Evolutionary conservation across 2,888 invertebrate species (phyloP), one percentile per base, ranked within the genome.

Genomic region (Lobophora halterata): DNA sequence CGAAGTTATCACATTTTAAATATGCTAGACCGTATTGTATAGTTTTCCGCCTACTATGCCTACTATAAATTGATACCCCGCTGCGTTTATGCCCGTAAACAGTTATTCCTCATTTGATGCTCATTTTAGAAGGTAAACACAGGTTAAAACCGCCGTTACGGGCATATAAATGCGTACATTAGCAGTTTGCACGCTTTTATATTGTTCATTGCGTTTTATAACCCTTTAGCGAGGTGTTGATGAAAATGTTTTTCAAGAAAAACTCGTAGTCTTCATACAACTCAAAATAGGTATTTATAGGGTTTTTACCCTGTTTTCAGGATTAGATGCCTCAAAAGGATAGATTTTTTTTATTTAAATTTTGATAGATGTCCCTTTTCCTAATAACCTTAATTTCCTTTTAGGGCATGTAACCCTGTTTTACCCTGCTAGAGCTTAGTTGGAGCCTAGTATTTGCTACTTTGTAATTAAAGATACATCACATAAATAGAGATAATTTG

Each of bases 101-200:
- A 74, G 65, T 79, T 70, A 71, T 66, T 74, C 79, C 75, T 78
- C 69, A 64, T 80, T 79, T 75, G 74, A 69, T 49, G 68, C 68
- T 77, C 76, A 73, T 79, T 79, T n/a, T 76, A 61, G 69, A 68
- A 75, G 69, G 76, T 72, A 78, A 79, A 74, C 65, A 75, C 50
- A 60, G 64, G 46, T 53, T 65, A 69, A 65, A 71, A 76, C 65
- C 66, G 68, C 68, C 71, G 71, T 74, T 72, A 76, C 65, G 67
- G 60, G 52, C 59, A 55, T 62, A 61, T 67, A 61, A 72, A 70
- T 66, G 71, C 61, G 60, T 50, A 58, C 66, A 62, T 72, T 73
- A 75, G 52, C 65, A 55, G 64, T 72, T 69, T 65, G 69, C 59
- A 53, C 55, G 56, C 56, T 39, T 61, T 52, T 47, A 52, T 40